These are phyloP conservation scores for Latrodectus geometricus DNA, from an alignment of 1,140 invertebrate species.

Conservation along the genomic window DNA sequence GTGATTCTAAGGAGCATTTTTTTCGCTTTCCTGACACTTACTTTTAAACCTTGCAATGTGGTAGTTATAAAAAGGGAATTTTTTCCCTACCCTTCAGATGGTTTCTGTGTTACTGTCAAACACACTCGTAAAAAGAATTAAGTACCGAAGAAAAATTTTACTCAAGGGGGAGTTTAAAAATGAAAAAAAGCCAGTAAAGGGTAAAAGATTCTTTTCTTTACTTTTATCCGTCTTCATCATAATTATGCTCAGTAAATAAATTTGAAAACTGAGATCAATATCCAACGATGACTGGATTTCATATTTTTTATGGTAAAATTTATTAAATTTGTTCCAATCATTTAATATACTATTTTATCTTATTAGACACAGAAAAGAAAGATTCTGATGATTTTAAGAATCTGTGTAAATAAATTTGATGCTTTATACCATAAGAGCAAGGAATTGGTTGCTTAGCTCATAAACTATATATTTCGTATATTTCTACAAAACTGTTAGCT, in stretches of 20 bases:
- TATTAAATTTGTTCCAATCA: too few species aligned
- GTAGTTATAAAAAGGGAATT: conserved; percentile 13
- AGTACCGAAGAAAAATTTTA: conserved; percentile 58
- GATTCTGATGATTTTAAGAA: too few species aligned
- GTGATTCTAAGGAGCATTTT: conserved; percentile 23
- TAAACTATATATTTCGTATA: too few species aligned
- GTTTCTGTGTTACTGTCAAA: conserved; percentile 55
- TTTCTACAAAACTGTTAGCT: too few species aligned
- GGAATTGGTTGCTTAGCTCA: too few species aligned
- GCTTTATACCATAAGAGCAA: too few species aligned
- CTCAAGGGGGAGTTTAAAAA: conserved; percentile 55
- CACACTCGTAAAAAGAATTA: conserved; percentile 60
- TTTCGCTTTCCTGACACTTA: conserved; percentile 4
- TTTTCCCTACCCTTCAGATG: not conserved
- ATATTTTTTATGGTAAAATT: too few species aligned
- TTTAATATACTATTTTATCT: too few species aligned
- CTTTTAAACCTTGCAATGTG: not conserved
- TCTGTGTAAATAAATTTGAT: too few species aligned
- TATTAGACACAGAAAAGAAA: too few species aligned
- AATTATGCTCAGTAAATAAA: conserved; percentile 50
- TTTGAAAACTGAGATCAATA: conserved; percentile 1
- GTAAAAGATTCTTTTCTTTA: not conserved
- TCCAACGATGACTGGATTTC: too few species aligned
- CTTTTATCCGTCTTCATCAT: conserved; percentile 5
- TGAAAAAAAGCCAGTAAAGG: conserved; percentile 29